Base-by-base conservation (phyloP, 2,888 invertebrate species). In the Xanthostigma xanthostigma region DNA sequence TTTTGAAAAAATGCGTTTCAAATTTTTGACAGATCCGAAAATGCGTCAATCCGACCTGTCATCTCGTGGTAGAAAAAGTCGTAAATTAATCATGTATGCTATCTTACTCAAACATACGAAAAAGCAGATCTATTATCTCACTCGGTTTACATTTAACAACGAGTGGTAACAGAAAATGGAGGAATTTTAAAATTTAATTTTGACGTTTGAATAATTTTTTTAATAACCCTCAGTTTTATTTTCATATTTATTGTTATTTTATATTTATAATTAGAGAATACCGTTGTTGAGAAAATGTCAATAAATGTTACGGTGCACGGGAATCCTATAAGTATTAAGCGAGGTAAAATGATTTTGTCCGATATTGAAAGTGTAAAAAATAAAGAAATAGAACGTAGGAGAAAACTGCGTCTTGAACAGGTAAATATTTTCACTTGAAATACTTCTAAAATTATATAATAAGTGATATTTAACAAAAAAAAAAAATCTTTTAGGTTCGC, bases 401-500 rank as follows among this genome's bases (percentile, higher is more conserved):
- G 73, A 54, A 74, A 71, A 64, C 70, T 76, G 60, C 72, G 80
- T 53, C 60, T 79, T 49, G 70, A 76, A 58, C 78, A 81, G 70
- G 80, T 79, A 61, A 54, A 55, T 54, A n/a, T 44, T 27, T 45
- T 37, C 41, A 12, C 10, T n/a, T 9, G 8, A 8, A 10, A 14
- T 39, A 48, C n/a, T 11, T 17, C 33, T 41, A 33, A 41, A 40
- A 33, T 46, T 8, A 10, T 47, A 2, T 8, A 46, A 9, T 11
- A 36, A 35, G 12, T n/a, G 11, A 48, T 41, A 44, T 12, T 13
- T 44, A 13, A n/a, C n/a, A 5, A 47, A n/a, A n/a, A 38, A n/a
- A n/a, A 38, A 17, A 44, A 50, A 49, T 43, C 39, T 2, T 53
- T n/a, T 50, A 78, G 78, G 78, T 77, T 36, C 70, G 80, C 27